These are phyloP conservation scores for Pycnonotus jocosus DNA, from an alignment of 2,113 vertebrate species.

Conservation along the genomic window DNA sequence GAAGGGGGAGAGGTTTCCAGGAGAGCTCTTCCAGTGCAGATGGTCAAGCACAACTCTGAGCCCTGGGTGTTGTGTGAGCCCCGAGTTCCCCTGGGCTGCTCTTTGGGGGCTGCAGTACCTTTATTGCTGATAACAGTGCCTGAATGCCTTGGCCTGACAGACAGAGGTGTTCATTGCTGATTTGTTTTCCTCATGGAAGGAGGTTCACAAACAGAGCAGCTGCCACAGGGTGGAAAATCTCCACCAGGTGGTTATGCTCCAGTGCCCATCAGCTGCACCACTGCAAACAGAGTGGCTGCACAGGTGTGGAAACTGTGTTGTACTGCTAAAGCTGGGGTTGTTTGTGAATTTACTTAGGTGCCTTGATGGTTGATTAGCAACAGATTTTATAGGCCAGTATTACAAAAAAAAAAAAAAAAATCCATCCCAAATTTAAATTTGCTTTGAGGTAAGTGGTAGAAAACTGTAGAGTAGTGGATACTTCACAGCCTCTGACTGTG, in stretches of 20 bases:
- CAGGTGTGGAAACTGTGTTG: not conserved
- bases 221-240: not conserved
- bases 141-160: not conserved
- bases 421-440: not conserved
- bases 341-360: constrained; percentile 14
- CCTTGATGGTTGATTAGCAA: constrained; percentile 20
- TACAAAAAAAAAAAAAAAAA: not conserved
- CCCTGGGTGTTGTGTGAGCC: not conserved
- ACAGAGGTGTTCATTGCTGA: not conserved
- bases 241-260: not conserved
- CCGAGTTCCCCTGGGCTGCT: not conserved
- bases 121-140: not conserved
- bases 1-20: too few species aligned
- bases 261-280: not conserved
- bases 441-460: not conserved
- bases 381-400: constrained; percentile 30
- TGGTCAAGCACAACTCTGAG: accelerated
- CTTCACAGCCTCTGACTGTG: not conserved
- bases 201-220: not conserved
- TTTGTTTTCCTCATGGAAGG: not conserved
- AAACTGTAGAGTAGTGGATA: not conserved
- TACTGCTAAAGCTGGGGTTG: not conserved
- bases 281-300: not conserved
- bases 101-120: not conserved
- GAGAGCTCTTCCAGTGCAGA: too few species aligned